Base-by-base conservation (phyloP, 2,888 invertebrate species). In the Ganaspis brasiliensis region DNA sequence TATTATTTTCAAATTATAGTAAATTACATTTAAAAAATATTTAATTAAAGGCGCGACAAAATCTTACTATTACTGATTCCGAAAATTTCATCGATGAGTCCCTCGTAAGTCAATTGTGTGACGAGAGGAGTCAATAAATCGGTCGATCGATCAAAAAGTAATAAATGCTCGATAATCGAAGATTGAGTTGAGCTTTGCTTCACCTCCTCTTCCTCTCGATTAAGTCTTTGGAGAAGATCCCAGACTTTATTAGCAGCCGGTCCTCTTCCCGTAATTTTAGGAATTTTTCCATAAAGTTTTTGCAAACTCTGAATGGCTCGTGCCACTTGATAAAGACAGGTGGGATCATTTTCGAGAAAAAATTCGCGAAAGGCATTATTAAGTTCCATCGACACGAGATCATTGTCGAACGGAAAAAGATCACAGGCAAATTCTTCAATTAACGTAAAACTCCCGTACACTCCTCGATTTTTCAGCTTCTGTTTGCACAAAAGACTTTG, bases 91-190 rank as follows among this genome's bases (percentile, higher is more conserved):
- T 99, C 99, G 81, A 99, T 97, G 8, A 99, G 93, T 2, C 99
- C 99, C 92, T 99, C 99, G 87, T 99, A 99, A 0, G 99, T 99
- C 45, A 99, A 94, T 89, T 99, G 99, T 0, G 98, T 98, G 0
- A 97, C 95, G 86, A 99, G 93, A 0, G 98, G 97, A 63, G 98
- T 97, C 67, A 99, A 94, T 73, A 98, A 94, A 93, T 99, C 99
- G 2, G 98, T 94, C 57, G 96, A 95, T 31, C 99, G 93, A 92
- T 99, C 99, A 1, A 99, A 92, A 61, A 99, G 92, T 8, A 99
- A 92, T 77, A 99, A 93, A 89, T 97, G 97, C 90, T 99, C 98
- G 63, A 99, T 97, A 74, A 94, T 91, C 0, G 93, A 91, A 81
- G 86, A 91, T 85, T 84, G 92, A 78, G 78, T 92, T 91, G 81